phyloP scores from a whole-genome alignment of 2,113 vertebrate genomes.

The Alethe castanea region DNA sequence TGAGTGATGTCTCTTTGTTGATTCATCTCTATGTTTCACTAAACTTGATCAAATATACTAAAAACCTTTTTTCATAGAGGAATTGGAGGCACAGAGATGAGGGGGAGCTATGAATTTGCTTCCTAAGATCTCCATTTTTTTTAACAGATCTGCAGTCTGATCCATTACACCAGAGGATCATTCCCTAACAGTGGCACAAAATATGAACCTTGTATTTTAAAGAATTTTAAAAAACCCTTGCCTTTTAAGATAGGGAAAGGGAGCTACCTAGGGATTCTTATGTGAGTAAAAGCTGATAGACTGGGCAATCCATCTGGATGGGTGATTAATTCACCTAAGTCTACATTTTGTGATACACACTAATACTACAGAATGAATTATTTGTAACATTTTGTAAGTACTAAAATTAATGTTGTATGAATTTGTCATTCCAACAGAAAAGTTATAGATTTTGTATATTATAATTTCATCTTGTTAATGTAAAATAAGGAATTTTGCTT shows the following conservation, averaged over 20 bases:
- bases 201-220: constrained; percentile 8
- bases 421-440: constrained; percentile 73
- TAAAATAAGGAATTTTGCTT: constrained; percentile 75
- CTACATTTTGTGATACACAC: constrained; percentile 7
- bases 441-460: constrained; percentile 74
- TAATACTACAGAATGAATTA: constrained; percentile 51
- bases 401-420: constrained; percentile 75
- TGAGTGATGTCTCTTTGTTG: background rate
- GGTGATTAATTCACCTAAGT: constrained; percentile 69
- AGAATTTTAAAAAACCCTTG: background rate
- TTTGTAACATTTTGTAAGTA: constrained; percentile 76
- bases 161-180: background rate
- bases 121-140: background rate
- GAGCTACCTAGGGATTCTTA: background rate
- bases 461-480: constrained; percentile 81
- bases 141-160: background rate
- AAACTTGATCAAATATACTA: background rate
- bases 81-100: background rate
- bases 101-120: background rate
- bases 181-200: background rate
- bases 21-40: background rate
- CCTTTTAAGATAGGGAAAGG: background rate
- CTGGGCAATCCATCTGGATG: constrained; percentile 10
- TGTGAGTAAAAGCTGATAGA: background rate
- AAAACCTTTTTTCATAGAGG: background rate